Evolutionary conservation across 2,113 vertebrate genomes (phyloP).

Genomic region (Microtus pennsylvanicus): DNA sequence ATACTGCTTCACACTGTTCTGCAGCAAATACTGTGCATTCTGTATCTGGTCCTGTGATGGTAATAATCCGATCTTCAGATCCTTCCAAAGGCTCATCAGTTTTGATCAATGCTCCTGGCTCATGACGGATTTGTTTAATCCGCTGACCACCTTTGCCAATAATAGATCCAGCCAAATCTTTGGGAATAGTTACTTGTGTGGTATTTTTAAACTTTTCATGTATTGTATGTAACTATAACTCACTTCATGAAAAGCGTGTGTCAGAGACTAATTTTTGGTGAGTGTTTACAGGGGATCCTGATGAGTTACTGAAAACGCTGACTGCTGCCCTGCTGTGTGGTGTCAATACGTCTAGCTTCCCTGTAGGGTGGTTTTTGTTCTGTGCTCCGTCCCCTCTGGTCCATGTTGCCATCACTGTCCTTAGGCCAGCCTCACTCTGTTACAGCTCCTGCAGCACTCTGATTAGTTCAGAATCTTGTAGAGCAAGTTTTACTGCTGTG

Average conservation of each 20-base stretch:
- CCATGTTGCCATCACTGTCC: not conserved
- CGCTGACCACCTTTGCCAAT: conserved; percentile 99
- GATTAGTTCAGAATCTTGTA: not conserved
- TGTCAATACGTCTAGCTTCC: not conserved
- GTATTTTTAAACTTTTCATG: not conserved
- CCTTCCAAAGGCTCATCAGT: conserved; percentile 98
- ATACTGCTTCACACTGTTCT: conserved; percentile 96
- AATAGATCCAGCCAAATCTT: conserved; percentile 93
- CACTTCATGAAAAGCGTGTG: not conserved
- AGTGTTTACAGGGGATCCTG: not conserved
- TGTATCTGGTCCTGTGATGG: conserved; percentile 99
- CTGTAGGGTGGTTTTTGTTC: not conserved
- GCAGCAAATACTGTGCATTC: conserved; percentile 99
- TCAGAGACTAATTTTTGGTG: not conserved
- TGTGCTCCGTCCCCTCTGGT: not conserved
- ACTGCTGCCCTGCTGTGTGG: not conserved
- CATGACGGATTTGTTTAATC: conserved; percentile 98
- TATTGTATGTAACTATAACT: not conserved
- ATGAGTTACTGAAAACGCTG: not conserved
- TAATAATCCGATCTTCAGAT: conserved; percentile 98
- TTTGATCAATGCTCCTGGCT: conserved; percentile 98
- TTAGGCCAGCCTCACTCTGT: not conserved
- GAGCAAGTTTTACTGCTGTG: not conserved
- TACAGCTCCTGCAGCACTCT: not conserved
- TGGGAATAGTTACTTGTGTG: too few species aligned